These are phyloP conservation scores for Drosophila busckii DNA, from an alignment of 1,140 invertebrate species.

Conservation along the genomic window DNA sequence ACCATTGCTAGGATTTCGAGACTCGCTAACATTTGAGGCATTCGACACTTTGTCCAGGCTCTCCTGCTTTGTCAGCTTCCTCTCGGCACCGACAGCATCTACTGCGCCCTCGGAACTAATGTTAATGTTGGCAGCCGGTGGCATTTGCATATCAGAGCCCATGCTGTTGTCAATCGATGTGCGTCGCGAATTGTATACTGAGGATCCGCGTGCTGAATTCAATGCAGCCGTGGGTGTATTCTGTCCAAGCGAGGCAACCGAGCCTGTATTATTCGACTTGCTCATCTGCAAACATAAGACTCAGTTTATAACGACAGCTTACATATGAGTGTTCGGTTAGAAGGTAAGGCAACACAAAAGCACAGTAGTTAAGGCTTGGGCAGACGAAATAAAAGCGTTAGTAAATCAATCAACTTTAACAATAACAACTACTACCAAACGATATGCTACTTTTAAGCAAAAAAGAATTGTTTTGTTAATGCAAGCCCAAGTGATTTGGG, in stretches of 20 bases:
- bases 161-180: conserved; percentile 74
- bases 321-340: too few species aligned
- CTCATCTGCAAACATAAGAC: conserved; percentile 38
- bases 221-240: conserved; percentile 60
- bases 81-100: conserved; percentile 30
- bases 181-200: conserved; percentile 72
- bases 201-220: conserved; percentile 66
- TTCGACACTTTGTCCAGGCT: conserved; percentile 57
- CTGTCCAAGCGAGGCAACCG: conserved; percentile 46
- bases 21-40: conserved; percentile 23
- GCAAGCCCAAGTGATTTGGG: background rate
- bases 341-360: conserved; percentile 33
- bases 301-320: too few species aligned
- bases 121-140: conserved; percentile 40
- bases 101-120: conserved; percentile 41
- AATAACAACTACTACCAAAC: conserved; percentile 22
- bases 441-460: background rate
- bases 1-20: conserved; percentile 50
- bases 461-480: conserved; percentile 1
- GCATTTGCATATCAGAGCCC: conserved; percentile 59
- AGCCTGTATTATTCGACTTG: conserved; percentile 36
- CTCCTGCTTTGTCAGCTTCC: conserved; percentile 60
- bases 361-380: conserved; percentile 20
- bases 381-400: conserved; percentile 41
- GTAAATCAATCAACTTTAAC: conserved; percentile 25